These are phyloP conservation scores for Bombus turneri DNA, from an alignment of 1,140 invertebrate genomes.

Conservation along the genomic window DNA sequence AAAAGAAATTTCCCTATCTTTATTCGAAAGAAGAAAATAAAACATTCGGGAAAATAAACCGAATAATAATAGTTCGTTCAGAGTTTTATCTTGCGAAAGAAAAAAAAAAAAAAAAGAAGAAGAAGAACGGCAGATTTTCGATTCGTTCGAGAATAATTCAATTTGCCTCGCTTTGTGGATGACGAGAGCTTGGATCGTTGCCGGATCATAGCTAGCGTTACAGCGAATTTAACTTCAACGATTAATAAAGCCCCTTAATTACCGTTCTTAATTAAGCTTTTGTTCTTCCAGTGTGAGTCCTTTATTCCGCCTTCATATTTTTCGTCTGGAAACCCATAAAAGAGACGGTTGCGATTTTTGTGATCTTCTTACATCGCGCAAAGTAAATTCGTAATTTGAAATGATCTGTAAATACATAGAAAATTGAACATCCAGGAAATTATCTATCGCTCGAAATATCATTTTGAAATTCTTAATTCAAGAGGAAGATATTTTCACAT, in stretches of 20 bases:
- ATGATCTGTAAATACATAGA: too few species aligned
- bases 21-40: too few species aligned
- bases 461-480: too few species aligned
- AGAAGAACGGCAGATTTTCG: neutral
- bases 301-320: neutral
- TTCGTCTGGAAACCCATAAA: too few species aligned
- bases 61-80: neutral
- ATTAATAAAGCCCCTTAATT: neutral
- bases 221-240: neutral
- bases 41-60: neutral
- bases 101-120: too few species aligned
- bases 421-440: too few species aligned
- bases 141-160: neutral
- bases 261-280: conserved; percentile 17
- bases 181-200: neutral
- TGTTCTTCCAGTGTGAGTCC: too few species aligned
- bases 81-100: neutral
- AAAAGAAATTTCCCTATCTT: neutral
- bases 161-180: conserved; percentile 4
- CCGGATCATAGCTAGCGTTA: neutral
- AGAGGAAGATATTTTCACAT: too few species aligned
- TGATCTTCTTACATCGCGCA: too few species aligned
- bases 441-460: too few species aligned
- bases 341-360: too few species aligned
- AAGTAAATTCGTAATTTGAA: too few species aligned